Conservation (phyloP, 2,888 invertebrate genomes). For the Drosophila histrio region DNA sequence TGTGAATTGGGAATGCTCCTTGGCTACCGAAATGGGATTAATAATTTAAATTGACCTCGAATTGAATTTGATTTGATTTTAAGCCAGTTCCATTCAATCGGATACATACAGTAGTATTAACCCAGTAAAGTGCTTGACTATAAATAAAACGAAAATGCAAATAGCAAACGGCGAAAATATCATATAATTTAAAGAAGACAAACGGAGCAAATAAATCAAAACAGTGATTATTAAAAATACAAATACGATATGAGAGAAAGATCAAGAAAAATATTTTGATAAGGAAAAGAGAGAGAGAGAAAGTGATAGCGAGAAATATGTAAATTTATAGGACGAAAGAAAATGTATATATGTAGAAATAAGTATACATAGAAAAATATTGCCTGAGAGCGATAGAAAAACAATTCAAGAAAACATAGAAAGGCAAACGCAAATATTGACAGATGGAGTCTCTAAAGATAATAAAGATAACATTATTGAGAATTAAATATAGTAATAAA, state of each 20-base stretch:
- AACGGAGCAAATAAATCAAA: background rate
- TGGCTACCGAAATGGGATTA: constrained; percentile 28
- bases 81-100: constrained; percentile 13
- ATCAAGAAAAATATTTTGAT: too few species aligned
- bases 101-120: constrained; percentile 18
- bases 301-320: too few species aligned
- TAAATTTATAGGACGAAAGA: too few species aligned
- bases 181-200: background rate
- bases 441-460: background rate
- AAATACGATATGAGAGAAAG: too few species aligned
- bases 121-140: background rate
- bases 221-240: background rate
- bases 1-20: constrained; percentile 14
- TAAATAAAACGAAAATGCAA: constrained; percentile 17
- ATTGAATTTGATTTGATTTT: constrained; percentile 37
- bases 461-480: background rate
- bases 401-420: too few species aligned
- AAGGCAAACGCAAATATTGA: too few species aligned
- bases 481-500: background rate
- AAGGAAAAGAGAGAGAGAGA: too few species aligned
- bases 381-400: too few species aligned
- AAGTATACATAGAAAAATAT: too few species aligned
- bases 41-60: constrained; percentile 37
- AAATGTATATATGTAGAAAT: too few species aligned
- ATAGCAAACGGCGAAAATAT: background rate